Base-by-base conservation (phyloP, 2,797 vertebrate genomes). In the Amphiprion clarkii region DNA sequence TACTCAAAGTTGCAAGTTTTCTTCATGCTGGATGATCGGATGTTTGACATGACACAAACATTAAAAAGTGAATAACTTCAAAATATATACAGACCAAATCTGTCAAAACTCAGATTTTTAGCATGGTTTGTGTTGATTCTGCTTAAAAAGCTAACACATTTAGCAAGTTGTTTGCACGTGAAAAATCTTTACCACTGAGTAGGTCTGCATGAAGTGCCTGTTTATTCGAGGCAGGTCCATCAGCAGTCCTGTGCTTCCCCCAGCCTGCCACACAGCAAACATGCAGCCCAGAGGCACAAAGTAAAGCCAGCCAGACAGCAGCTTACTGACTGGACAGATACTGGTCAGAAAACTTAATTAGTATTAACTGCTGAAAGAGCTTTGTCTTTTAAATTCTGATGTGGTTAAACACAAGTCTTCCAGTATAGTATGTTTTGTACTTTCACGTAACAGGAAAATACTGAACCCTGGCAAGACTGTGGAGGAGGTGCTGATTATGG, bases 121-220 rank as follows among this genome's bases (percentile, higher is more conserved):
- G 29, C 29, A 31, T 17, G 21, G 31, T 69, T 58, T 58, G 13
- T 23, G 33, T 59, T 19, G 16, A 14, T 16, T 46, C 17, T 6
- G 14, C 17, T 46, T 46, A 5, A 5, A 46, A 14, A 17, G 44
- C 17, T 5, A 13, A 44, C 5, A 6, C 44, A 17, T 46, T 16
- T 17, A 17, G 44, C 33, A 33, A 49, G 46, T 27, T 49, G 11
- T 3, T 8, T 39, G 5, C 31, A 4, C 4, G 5, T 51, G 6
- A 25, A 39, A 60, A 31, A n/a, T 21, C 3, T 80, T 91, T 86
- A 93, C 89, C 96, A 13, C 97, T 97, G 66, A 97, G 98, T 84
- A 97, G 97, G 87, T 98, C 96, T 0, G 95, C 94, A 33, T 46
- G 98, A 96, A 48, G 97, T 13, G 96, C 96, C 76, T 97, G 97